phyloP scores from a whole-genome alignment of 92 coral and sea anemone species.

The Epizoanthus illoricatus region DNA sequence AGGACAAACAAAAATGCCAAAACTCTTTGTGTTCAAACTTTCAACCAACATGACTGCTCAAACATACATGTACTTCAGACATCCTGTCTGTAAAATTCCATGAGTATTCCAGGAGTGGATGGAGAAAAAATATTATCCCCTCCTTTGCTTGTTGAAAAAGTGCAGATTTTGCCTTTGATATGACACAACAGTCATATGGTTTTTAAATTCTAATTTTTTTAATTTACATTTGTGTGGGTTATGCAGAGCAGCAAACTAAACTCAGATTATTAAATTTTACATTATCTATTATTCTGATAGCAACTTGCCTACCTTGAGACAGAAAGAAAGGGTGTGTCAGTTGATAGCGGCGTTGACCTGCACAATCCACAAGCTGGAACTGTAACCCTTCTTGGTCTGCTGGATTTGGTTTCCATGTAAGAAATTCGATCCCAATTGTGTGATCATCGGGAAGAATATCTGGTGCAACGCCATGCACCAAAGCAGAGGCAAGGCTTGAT shows the following conservation, averaged over 20 bases:
- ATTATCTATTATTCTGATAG: not conserved
- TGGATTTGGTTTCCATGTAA: constrained; percentile 72
- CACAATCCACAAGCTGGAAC: constrained; percentile 87
- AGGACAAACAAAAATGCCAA: too few relatives aligned
- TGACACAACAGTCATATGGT: too few relatives aligned
- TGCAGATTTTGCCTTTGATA: too few relatives aligned
- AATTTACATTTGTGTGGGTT: not conserved
- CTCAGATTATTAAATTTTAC: not conserved
- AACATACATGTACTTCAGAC: too few relatives aligned
- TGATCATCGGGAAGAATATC: constrained; percentile 58
- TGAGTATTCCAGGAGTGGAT: too few relatives aligned
- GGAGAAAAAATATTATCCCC: too few relatives aligned
- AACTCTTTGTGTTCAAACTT: too few relatives aligned
- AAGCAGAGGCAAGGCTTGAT: constrained; percentile 77
- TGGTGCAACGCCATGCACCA: constrained; percentile 64
- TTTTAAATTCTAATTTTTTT: too few relatives aligned
- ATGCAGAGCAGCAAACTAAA: not conserved
- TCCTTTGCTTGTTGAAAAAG: too few relatives aligned
- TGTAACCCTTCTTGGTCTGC: constrained; percentile 65
- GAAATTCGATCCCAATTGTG: constrained; percentile 88
- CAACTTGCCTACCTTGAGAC: constrained; percentile 71
- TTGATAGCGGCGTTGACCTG: constrained; percentile 91
- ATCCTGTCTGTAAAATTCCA: too few relatives aligned
- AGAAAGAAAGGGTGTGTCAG: constrained; percentile 92
- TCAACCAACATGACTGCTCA: too few relatives aligned